Evolutionary conservation across 2,797 vertebrate genomes (phyloP).

Genomic region (Aselliscus stoliczkanus): DNA sequence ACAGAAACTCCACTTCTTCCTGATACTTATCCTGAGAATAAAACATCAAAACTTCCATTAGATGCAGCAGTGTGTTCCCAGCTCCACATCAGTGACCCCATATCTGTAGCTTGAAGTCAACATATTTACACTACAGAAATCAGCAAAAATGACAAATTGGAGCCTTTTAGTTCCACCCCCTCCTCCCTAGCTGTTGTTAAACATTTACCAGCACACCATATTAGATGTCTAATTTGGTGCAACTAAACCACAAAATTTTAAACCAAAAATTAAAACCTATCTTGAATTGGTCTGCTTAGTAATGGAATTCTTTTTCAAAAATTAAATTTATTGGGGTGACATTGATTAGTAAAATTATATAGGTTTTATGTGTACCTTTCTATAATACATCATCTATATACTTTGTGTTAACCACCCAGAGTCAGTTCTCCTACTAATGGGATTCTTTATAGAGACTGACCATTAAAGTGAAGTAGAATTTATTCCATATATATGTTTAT

Average conservation of each 20-base stretch:
- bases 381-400: no score
- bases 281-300: background rate
- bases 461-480: background rate
- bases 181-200: background rate
- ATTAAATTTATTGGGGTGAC: no score
- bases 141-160: background rate
- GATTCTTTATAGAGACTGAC: background rate
- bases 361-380: no score
- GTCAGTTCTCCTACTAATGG: background rate
- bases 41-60: background rate
- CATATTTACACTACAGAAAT: background rate
- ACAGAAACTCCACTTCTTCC: background rate
- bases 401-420: no score
- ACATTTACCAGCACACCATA: background rate
- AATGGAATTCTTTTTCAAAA: background rate
- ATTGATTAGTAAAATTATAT: no score
- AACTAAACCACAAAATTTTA: background rate
- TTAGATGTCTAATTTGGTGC: background rate
- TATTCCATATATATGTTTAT: background rate
- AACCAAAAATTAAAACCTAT: background rate
- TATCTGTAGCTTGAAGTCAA: accelerated
- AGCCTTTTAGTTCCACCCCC: background rate
- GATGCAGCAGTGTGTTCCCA: background rate
- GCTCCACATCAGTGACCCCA: background rate
- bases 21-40: background rate